Conservation (phyloP, 2,888 invertebrate genomes). For the Volucella inflata region DNA sequence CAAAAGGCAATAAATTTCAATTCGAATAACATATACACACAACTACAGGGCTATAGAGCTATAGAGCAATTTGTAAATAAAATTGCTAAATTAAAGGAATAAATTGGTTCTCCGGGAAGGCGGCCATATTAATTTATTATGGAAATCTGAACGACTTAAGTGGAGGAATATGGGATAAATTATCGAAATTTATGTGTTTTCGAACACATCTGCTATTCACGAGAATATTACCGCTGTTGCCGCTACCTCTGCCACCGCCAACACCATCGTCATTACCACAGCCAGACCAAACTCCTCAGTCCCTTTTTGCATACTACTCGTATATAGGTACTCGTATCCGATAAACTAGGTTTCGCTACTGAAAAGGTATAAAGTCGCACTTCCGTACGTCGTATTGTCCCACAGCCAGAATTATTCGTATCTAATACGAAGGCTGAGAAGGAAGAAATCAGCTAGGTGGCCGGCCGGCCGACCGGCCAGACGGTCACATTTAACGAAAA, state of each 20-base stretch:
- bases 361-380: conserved; percentile 22
- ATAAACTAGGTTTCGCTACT: conserved; percentile 25
- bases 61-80: conserved; percentile 81
- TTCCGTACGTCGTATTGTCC: no score
- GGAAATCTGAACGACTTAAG: conserved; percentile 83
- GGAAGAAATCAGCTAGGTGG: background rate
- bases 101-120: conserved; percentile 77
- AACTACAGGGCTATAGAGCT: conserved; percentile 19
- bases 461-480: background rate
- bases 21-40: conserved; percentile 67
- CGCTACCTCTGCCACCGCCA: background rate
- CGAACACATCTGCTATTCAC: conserved; percentile 76
- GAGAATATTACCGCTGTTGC: conserved; percentile 17
- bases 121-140: conserved; percentile 81
- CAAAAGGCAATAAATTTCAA: conserved; percentile 72
- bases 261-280: background rate
- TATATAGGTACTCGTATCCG: background rate
- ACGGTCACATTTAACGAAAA: conserved; percentile 27
- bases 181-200: conserved; percentile 82
- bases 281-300: no score
- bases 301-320: no score
- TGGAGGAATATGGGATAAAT: conserved; percentile 83
- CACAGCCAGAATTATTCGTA: background rate
- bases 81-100: conserved; percentile 83
- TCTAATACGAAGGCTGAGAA: background rate